phyloP scores from a whole-genome alignment of 2,888 invertebrate species.

The Drosophila greeni region DNA sequence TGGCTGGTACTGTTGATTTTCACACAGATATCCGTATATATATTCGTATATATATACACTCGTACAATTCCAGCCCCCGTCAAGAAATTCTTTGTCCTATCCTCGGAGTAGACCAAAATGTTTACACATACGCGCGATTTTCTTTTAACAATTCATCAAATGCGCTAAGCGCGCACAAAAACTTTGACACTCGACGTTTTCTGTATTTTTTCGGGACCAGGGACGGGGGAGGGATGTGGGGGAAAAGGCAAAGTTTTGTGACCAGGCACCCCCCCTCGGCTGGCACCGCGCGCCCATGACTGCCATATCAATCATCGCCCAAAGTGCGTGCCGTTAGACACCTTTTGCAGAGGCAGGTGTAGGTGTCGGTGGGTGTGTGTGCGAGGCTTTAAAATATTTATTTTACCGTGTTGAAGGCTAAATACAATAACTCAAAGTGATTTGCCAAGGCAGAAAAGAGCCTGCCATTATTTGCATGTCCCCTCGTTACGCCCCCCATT shows the following conservation, averaged over 20 bases:
- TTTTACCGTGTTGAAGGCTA: slow-evolving; percentile 58
- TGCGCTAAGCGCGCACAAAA: slow-evolving; percentile 65
- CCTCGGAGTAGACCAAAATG: slow-evolving; percentile 60
- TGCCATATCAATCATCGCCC: slow-evolving; percentile 68
- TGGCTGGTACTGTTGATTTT: slow-evolving; percentile 33
- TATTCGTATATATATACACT: neutral
- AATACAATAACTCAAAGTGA: slow-evolving; percentile 74
- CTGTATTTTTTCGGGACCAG: slow-evolving; percentile 46
- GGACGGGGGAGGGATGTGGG: neutral
- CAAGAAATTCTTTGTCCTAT: slow-evolving; percentile 22
- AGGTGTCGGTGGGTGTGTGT: slow-evolving; percentile 25
- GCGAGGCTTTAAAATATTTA: slow-evolving; percentile 68
- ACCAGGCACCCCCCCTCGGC: slow-evolving; percentile 6
- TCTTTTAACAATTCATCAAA: slow-evolving; percentile 75
- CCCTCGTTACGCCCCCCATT: slow-evolving; percentile 5
- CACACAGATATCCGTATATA: slow-evolving; percentile 16
- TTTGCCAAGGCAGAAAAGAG: slow-evolving; percentile 55
- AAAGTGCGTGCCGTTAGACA: slow-evolving; percentile 58
- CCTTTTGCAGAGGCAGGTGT: slow-evolving; percentile 21
- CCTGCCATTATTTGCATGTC: slow-evolving; percentile 60
- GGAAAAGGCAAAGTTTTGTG: slow-evolving; percentile 50
- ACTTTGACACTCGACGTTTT: slow-evolving; percentile 71
- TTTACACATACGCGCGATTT: slow-evolving; percentile 72
- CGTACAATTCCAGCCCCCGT: slow-evolving; percentile 8
- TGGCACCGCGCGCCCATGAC: slow-evolving; percentile 18